These are phyloP conservation scores for Anguilla anguilla DNA, from an alignment of 2,797 vertebrate species.

Conservation along the genomic window DNA sequence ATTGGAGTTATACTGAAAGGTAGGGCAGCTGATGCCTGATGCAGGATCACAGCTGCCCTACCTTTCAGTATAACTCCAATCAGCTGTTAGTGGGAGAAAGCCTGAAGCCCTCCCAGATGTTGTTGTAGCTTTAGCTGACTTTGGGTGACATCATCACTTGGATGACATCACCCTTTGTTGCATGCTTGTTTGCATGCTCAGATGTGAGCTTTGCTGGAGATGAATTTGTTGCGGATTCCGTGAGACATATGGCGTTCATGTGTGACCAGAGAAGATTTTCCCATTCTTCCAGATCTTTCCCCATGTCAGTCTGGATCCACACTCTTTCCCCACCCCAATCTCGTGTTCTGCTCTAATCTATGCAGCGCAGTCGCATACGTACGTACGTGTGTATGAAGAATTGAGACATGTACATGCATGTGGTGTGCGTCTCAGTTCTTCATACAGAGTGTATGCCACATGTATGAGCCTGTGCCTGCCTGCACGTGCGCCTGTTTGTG, in stretches of 20 bases:
- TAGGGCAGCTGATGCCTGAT: not conserved
- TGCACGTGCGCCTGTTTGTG: not conserved
- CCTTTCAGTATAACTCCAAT: no score
- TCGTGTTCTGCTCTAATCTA: no score
- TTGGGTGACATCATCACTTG: not conserved
- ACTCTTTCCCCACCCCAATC: not conserved
- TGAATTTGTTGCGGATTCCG: not conserved
- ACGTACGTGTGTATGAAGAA: not conserved
- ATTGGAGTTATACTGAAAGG: not conserved
- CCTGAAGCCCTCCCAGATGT: not conserved
- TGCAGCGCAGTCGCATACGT: not conserved
- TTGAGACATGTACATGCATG: no score
- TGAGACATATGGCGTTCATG: not conserved
- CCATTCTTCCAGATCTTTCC: not conserved
- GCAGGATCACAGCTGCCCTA: no score
- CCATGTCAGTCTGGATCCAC: not conserved
- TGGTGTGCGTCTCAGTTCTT: not conserved
- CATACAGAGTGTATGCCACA: not conserved
- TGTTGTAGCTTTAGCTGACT: not conserved
- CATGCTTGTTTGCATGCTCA: not conserved
- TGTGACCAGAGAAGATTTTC: not conserved
- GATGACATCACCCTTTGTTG: not conserved
- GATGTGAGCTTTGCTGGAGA: not conserved
- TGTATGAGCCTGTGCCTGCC: not conserved
- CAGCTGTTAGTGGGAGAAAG: not conserved